These are phyloP conservation scores for Microcebus jonahi DNA, from an alignment of 2,113 vertebrate species.

Conservation along the genomic window DNA sequence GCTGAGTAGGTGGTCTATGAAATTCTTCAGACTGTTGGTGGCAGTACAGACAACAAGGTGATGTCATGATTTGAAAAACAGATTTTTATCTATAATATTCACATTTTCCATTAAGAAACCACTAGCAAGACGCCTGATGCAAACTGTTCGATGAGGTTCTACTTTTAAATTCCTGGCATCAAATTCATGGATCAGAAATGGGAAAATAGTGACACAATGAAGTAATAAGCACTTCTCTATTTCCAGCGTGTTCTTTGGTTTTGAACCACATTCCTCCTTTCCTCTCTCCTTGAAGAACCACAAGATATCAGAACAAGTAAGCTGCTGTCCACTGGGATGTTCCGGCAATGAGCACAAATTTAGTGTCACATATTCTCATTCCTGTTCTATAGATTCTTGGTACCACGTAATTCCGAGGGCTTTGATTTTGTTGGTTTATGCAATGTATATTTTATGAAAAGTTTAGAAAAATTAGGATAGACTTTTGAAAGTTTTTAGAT, in stretches of 20 bases:
- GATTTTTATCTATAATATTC: neutral
- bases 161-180: constrained; percentile 55
- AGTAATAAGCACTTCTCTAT: neutral
- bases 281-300: constrained; percentile 57
- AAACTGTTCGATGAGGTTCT: neutral
- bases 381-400: neutral
- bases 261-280: constrained; percentile 52
- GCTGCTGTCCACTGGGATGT: neutral
- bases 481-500: constrained; percentile 2
- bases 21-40: neutral
- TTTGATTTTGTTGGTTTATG: constrained; percentile 18
- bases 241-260: neutral
- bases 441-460: neutral
- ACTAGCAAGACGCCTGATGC: neutral
- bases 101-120: constrained; percentile 54
- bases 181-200: neutral
- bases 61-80: constrained; percentile 1
- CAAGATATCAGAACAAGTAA: neutral
- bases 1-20: neutral
- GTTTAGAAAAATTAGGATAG: neutral
- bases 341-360: neutral
- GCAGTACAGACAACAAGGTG: neutral
- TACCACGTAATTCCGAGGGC: constrained; percentile 2
- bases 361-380: neutral
- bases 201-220: neutral